Evolutionary conservation across 2,888 invertebrate species (phyloP), one percentile per base, ranked within the genome.

Genomic region (Sinohyriopsis cumingii): DNA sequence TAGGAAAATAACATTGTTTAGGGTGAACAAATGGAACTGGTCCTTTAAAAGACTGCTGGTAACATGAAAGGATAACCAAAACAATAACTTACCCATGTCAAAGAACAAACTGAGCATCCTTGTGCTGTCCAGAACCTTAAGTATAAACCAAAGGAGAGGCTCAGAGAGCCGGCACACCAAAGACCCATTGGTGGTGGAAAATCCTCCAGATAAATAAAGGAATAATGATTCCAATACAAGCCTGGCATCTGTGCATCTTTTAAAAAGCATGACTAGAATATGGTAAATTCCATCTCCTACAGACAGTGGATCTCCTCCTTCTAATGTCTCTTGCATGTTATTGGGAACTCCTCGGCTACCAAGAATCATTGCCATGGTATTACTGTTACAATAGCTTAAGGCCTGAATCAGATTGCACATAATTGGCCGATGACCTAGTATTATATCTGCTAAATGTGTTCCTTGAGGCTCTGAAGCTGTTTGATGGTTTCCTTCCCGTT

Each of bases 201-300:
- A 68, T 62, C 76, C 75, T 20, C 83, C 83, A 15, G 87, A 89
- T 65, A 96, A 92, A 89, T 94, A 95, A 76, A 93, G 93, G 85
- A 94, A 93, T 57, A 97, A 92, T 0, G 96, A 95, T 78, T 94
- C 93, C 82, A 97, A 93, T 85, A 96, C 93, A 69, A 94, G 92
- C 33, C 93, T 92, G 4, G 95, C 94, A 85, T 93, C 93, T 12
- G 95, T 94, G 3, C 95, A 94, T 84, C 94, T 94, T 61, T 93
- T 92, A n/a, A 94, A 94, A 74, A 97, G 91, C 4, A 94, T 94
- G 53, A 94, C 93, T 67, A 96, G 92, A 78, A 97, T 92, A 90
- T 95, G 94, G 87, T 95, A 96, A n/a, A 96, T 93, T 25, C 95
- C 95, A 86, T 97, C 96, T 3, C 95, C 95, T 67, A 96, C 93